These are phyloP conservation scores for Fragum sueziense DNA, from an alignment of 2,888 invertebrate species.

Conservation along the genomic window DNA sequence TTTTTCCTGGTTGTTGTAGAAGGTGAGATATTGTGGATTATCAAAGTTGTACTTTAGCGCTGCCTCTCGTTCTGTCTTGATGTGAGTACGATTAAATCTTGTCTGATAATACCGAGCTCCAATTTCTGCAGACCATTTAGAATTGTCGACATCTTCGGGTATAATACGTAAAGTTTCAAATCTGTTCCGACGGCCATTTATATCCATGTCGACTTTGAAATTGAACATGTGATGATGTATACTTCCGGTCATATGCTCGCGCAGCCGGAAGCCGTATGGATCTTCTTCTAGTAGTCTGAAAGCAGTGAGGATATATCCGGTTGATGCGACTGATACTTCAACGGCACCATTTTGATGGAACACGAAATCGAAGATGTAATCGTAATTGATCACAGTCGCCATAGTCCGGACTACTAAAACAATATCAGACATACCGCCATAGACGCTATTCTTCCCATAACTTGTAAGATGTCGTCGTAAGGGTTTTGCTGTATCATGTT, in stretches of 20 bases:
- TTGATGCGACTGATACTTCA: constrained; percentile 67
- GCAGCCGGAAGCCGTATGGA: constrained; percentile 66
- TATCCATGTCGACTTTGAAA: constrained; percentile 73
- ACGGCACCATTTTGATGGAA: constrained; percentile 75
- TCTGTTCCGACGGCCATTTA: constrained; percentile 72
- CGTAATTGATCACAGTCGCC: constrained; percentile 73
- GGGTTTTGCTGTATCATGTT: constrained; percentile 72
- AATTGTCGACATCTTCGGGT: constrained; percentile 55
- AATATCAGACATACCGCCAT: constrained; percentile 70
- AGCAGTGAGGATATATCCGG: constrained; percentile 72
- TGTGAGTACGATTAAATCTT: constrained; percentile 53
- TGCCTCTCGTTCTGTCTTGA: constrained; percentile 68
- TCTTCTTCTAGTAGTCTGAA: constrained; percentile 50
- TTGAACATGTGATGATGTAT: constrained; percentile 76
- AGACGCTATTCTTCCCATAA: constrained; percentile 52
- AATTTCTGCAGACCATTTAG: constrained; percentile 39
- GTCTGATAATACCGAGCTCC: constrained; percentile 58
- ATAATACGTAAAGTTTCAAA: constrained; percentile 72
- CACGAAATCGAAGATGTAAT: constrained; percentile 77
- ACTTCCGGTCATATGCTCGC: constrained; percentile 66
- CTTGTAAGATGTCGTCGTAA: constrained; percentile 71
- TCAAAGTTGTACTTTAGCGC: constrained; percentile 72
- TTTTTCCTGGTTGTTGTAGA: constrained; percentile 67
- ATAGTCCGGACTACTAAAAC: constrained; percentile 70
- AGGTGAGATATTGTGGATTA: constrained; percentile 72